Evolutionary conservation across 1,140 invertebrate genomes (phyloP).

Genomic region (Tetragonula clypearis): DNA sequence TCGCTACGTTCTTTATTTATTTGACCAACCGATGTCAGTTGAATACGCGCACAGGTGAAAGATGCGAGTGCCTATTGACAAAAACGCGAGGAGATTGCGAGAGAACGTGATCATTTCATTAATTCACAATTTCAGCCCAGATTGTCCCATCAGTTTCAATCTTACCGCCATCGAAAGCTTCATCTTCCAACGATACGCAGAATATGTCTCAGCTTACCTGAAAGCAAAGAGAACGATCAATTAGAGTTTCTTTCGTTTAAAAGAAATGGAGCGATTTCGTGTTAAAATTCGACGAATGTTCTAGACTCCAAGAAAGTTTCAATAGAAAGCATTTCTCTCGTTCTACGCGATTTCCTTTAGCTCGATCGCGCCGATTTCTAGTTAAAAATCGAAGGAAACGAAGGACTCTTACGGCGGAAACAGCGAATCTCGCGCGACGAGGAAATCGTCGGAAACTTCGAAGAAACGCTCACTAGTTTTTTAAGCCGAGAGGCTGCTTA

Average conservation of each 20-base stretch:
- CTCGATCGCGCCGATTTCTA: neutral
- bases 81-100: too few relatives aligned
- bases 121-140: too few relatives aligned
- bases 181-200: neutral
- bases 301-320: neutral
- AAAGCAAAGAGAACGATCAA: neutral
- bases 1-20: neutral
- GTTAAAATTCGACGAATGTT: too few relatives aligned
- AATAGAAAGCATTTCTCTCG: neutral
- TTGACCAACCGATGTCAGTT: neutral
- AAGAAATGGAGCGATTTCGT: too few relatives aligned
- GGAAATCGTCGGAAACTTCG: neutral
- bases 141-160: neutral
- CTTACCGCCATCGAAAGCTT: neutral
- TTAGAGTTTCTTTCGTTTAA: neutral
- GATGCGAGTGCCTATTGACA: too few relatives aligned
- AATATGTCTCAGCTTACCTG: neutral
- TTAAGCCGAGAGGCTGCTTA: constrained; percentile 1
- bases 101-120: too few relatives aligned
- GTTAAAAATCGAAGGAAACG: neutral
- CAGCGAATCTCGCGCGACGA: neutral
- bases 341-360: neutral
- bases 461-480: constrained; percentile 33
- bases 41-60: too few relatives aligned
- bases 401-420: neutral